phyloP scores from a whole-genome alignment of 2,888 invertebrate species.

The Drosophila atripex region DNA sequence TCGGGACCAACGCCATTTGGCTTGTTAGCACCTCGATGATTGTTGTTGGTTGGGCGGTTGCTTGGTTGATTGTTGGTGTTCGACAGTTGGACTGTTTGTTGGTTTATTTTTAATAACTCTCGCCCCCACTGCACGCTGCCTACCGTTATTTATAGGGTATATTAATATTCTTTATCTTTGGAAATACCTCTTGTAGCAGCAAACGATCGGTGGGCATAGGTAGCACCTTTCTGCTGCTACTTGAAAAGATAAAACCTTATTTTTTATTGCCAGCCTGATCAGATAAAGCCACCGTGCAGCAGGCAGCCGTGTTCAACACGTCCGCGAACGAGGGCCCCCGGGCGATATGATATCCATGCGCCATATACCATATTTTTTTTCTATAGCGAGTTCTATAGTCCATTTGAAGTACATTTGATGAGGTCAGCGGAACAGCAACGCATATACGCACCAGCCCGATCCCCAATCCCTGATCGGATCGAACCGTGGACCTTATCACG shows the following conservation, averaged over 20 bases:
- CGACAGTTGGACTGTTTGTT: conserved; percentile 64
- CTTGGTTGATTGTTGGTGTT: conserved; percentile 32
- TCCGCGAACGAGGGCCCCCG: conserved; percentile 39
- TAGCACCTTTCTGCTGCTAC: conserved; percentile 82
- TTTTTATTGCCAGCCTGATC: conserved; percentile 82
- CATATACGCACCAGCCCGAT: conserved; percentile 41
- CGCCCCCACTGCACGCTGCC: conserved; percentile 52
- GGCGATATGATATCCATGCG: conserved; percentile 81
- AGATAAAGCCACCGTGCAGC: conserved; percentile 80
- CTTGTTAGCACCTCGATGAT: conserved; percentile 65
- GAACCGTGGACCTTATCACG: conserved; percentile 41
- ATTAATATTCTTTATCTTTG: conserved; percentile 83
- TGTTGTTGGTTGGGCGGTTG: conserved; percentile 35
- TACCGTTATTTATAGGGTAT: conserved; percentile 78
- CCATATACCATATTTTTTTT: conserved; percentile 79
- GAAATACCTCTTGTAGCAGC: conserved; percentile 58
- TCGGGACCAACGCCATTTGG: conserved; percentile 54
- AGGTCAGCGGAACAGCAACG: conserved; percentile 73
- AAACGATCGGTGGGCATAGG: conserved; percentile 54
- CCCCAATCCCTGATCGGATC: conserved; percentile 34
- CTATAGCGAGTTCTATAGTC: conserved; percentile 72
- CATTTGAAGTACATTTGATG: conserved; percentile 75
- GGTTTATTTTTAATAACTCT: conserved; percentile 74
- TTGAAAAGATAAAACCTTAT: conserved; percentile 82
- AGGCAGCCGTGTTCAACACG: conserved; percentile 67